These are phyloP conservation scores for Chelon labrosus DNA, from an alignment of 2,797 vertebrate genomes.

Conservation along the genomic window DNA sequence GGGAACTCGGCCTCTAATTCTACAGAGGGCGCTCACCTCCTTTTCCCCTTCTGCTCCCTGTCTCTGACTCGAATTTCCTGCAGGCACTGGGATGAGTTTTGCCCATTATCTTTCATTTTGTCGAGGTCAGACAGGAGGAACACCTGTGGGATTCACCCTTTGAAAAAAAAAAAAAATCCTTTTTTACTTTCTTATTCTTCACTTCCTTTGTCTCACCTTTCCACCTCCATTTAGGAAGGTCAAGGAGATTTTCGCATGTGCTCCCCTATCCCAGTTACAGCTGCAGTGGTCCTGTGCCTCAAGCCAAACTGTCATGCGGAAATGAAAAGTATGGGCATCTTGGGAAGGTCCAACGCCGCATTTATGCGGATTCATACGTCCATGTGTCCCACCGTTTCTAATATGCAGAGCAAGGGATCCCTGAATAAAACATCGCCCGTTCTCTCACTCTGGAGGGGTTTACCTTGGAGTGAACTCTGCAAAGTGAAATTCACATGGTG, in stretches of 20 bases:
- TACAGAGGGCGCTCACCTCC: constrained; percentile 57
- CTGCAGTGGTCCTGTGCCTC: constrained; percentile 15
- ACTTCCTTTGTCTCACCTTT: constrained; percentile 32
- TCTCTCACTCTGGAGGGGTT: constrained; percentile 46
- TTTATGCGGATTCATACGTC: constrained; percentile 53
- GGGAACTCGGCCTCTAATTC: constrained; percentile 51
- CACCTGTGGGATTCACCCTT: constrained; percentile 65
- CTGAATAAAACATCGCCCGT: constrained; percentile 73
- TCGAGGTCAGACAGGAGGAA: constrained; percentile 61
- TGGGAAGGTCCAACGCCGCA: constrained; percentile 36
- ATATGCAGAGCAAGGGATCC: constrained; percentile 51
- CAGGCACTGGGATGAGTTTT: constrained; percentile 45
- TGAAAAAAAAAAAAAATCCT: not conserved
- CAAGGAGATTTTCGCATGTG: constrained; percentile 31
- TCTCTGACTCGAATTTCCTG: constrained; percentile 56
- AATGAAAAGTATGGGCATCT: constrained; percentile 40
- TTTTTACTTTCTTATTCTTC: constrained; percentile 43
- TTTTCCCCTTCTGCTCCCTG: constrained; percentile 43
- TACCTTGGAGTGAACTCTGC: constrained; percentile 51
- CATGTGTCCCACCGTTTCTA: constrained; percentile 36
- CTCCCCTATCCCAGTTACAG: constrained; percentile 13
- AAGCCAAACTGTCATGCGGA: constrained; percentile 33
- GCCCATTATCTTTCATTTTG: constrained; percentile 67
- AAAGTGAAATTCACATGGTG: constrained; percentile 53
- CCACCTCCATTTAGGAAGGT: constrained; percentile 53